These are phyloP conservation scores for Regulus satrapa DNA, from an alignment of 2,113 vertebrate species.

Conservation along the genomic window DNA sequence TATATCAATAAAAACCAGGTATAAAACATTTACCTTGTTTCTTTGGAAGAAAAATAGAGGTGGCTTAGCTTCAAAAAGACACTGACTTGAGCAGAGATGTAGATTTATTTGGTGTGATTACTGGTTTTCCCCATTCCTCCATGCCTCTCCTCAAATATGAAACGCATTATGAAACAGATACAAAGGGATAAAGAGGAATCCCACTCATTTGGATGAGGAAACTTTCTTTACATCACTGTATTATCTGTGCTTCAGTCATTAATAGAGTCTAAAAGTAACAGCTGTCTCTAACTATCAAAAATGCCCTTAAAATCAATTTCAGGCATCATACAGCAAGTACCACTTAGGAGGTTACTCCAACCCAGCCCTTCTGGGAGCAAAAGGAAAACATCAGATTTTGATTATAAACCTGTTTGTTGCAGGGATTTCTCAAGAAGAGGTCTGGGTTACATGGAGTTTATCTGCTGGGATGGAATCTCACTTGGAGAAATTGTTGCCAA, in stretches of 20 bases:
- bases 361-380: background rate
- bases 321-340: background rate
- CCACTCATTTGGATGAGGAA: background rate
- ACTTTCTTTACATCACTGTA: background rate
- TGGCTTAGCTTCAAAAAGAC: background rate
- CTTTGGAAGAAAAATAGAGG: background rate
- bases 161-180: background rate
- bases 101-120: background rate
- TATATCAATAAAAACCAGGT: no score
- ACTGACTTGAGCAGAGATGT: background rate
- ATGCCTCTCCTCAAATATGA: rapidly evolving
- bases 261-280: background rate
- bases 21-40: background rate
- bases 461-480: background rate
- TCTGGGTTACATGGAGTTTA: background rate
- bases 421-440: background rate
- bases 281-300: background rate
- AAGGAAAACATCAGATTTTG: background rate
- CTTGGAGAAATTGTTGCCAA: background rate
- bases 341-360: background rate
- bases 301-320: background rate
- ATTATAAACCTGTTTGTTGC: background rate
- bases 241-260: background rate
- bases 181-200: background rate
- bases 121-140: background rate